Conservation (phyloP, 1,140 invertebrate species). For the Sarcophaga peregrina region DNA sequence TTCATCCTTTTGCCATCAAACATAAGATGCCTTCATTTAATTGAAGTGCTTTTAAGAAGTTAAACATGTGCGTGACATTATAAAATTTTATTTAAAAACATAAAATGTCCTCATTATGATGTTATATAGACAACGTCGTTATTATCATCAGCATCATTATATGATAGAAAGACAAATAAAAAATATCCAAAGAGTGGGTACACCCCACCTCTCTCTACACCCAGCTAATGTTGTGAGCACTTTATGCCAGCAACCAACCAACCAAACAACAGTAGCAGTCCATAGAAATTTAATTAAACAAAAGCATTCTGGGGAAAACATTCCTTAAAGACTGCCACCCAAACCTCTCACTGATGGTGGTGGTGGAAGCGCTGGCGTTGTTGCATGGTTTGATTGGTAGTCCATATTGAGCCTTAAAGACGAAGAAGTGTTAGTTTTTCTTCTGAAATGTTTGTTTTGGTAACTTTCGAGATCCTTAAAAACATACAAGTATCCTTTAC, state of each 20-base stretch:
- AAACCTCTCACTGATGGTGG: neutral
- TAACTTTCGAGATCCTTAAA: slow-evolving; percentile 10
- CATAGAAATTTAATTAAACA: slow-evolving; percentile 37
- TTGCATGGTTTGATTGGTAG: no score
- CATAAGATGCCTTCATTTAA: slow-evolving; percentile 9
- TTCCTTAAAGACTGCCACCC: no score
- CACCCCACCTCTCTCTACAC: neutral
- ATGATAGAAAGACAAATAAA: no score
- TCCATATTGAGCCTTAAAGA: no score
- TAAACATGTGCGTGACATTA: slow-evolving; percentile 21
- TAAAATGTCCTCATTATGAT: neutral
- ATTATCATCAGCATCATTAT: no score
- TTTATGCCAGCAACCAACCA: neutral
- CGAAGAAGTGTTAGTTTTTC: neutral
- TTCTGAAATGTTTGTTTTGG: slow-evolving; percentile 24
- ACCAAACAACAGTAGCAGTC: neutral
- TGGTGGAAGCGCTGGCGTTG: no score
- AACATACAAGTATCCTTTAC: neutral
- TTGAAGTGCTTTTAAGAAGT: slow-evolving; percentile 12
- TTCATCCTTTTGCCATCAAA: neutral
- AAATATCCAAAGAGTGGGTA: no score
- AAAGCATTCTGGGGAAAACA: neutral
- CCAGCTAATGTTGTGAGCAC: neutral
- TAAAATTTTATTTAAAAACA: slow-evolving; percentile 14
- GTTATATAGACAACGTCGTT: neutral